phyloP scores from a whole-genome alignment of 2,797 vertebrate genomes.

The Pristis pectinata region DNA sequence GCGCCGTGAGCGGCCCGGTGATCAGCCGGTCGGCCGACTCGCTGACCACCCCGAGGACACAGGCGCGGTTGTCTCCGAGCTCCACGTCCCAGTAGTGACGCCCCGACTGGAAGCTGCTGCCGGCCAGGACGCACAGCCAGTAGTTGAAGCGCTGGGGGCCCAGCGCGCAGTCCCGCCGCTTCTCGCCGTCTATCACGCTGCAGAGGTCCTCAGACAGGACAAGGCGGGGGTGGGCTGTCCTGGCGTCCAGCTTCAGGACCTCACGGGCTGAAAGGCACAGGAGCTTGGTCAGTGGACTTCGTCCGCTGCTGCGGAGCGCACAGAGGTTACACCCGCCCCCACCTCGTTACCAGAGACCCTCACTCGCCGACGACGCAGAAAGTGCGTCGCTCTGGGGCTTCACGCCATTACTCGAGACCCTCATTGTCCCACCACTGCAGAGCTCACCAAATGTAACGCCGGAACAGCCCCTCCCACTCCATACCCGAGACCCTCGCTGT shows the following conservation, averaged over 20 bases:
- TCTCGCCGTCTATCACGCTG: slow-evolving; percentile 64
- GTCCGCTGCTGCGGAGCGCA: too few relatives aligned
- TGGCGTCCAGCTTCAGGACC: slow-evolving; percentile 59
- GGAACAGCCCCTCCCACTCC: too few relatives aligned
- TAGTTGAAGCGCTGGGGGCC: slow-evolving; percentile 59
- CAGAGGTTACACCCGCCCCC: too few relatives aligned
- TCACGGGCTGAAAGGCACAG: slow-evolving; percentile 46
- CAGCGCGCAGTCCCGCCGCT: slow-evolving; percentile 64
- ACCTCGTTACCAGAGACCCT: too few relatives aligned
- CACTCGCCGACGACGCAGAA: too few relatives aligned
- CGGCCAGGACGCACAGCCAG: slow-evolving; percentile 60
- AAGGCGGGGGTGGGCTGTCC: slow-evolving; percentile 65
- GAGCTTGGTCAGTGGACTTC: neutral
- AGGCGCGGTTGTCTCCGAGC: slow-evolving; percentile 62
- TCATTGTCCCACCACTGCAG: too few relatives aligned
- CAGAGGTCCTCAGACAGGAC: slow-evolving; percentile 64
- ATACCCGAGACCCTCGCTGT: too few relatives aligned
- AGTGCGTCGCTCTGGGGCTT: too few relatives aligned
- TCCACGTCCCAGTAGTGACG: slow-evolving; percentile 65
- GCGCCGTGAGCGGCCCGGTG: slow-evolving; percentile 62
- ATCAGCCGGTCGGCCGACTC: slow-evolving; percentile 62
- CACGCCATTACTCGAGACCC: too few relatives aligned
- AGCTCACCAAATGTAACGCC: too few relatives aligned
- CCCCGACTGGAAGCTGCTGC: slow-evolving; percentile 55
- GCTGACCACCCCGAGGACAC: slow-evolving; percentile 60